Conservation (phyloP, 2,113 vertebrate species). For the Dromas ardeola region DNA sequence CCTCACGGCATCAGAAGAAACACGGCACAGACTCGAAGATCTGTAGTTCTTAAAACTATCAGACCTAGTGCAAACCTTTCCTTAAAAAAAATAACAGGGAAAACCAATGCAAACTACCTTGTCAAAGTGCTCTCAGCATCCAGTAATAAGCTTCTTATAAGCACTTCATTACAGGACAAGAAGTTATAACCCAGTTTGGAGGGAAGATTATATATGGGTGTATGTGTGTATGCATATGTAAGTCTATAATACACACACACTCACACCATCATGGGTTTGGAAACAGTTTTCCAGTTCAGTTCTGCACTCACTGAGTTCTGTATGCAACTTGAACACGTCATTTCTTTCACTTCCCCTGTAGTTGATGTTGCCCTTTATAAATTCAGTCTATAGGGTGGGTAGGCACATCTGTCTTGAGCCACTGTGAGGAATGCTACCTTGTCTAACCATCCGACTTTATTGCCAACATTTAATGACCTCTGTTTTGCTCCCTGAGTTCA, state of each 20-base stretch:
- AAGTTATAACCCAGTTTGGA: neutral
- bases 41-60: neutral
- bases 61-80: neutral
- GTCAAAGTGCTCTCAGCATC: neutral
- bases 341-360: neutral
- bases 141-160: neutral
- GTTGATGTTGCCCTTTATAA: neutral
- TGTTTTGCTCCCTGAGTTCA: neutral
- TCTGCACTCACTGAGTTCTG: neutral
- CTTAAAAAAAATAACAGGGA: neutral
- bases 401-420: neutral
- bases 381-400: neutral
- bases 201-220: too few relatives aligned
- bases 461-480: neutral
- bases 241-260: too few relatives aligned
- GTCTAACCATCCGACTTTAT: rapidly evolving
- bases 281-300: neutral
- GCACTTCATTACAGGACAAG: neutral
- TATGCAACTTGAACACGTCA: neutral
- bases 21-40: neutral
- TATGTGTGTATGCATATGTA: too few relatives aligned
- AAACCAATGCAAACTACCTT: neutral
- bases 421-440: neutral
- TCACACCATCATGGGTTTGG: neutral
- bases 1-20: neutral